These are phyloP conservation scores for Melanaphis sacchari DNA, from an alignment of 1,140 invertebrate species.

Conservation along the genomic window DNA sequence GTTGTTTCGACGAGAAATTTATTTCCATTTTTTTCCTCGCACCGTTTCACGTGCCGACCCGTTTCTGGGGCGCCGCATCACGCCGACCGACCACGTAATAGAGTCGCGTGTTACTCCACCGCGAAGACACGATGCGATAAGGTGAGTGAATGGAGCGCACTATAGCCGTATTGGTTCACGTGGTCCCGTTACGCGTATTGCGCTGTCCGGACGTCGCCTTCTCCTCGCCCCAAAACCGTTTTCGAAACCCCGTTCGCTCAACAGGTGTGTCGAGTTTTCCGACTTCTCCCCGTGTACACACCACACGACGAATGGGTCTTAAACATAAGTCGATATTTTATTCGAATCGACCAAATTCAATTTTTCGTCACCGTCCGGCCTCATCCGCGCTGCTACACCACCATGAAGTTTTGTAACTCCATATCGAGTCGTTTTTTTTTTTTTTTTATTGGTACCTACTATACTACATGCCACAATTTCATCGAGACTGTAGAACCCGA, in stretches of 20 bases:
- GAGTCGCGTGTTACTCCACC: not conserved
- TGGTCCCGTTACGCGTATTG: not conserved
- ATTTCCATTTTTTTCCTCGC: not conserved
- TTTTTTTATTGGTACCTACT: too few species aligned
- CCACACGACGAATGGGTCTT: too few species aligned
- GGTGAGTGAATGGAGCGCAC: too few species aligned
- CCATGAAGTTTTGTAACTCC: not conserved
- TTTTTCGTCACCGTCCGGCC: not conserved
- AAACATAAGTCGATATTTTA: not conserved
- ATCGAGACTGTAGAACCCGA: not conserved
- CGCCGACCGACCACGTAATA: too few species aligned
- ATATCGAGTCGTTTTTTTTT: not conserved
- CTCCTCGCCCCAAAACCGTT: not conserved
- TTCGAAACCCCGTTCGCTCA: not conserved
- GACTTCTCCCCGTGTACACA: not conserved
- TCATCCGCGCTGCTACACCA: too few species aligned
- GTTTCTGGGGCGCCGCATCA: too few species aligned
- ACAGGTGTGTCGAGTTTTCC: not conserved
- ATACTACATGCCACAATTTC: not conserved
- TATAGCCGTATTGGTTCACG: too few species aligned
- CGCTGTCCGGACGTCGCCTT: not conserved
- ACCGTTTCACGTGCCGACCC: too few species aligned
- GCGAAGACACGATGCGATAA: not conserved
- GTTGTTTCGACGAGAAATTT: not conserved
- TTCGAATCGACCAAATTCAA: not conserved